phyloP scores from a whole-genome alignment of 1,140 invertebrate genomes.

The Cotesia chilonis region DNA sequence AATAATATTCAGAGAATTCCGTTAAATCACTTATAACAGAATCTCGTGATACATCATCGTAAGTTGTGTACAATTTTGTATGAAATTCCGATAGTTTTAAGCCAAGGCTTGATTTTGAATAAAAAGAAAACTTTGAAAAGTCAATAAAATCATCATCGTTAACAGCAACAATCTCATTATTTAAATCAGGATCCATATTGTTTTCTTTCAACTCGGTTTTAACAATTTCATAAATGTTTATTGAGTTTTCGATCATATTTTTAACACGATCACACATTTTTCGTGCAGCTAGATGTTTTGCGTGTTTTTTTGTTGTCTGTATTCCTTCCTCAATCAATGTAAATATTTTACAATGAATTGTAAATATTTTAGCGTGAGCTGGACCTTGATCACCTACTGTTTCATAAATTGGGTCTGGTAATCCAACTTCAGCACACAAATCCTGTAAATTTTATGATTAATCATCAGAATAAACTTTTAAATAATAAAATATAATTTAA shows the following conservation, averaged over 20 bases:
- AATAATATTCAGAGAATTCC: background rate
- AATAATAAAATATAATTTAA: constrained; percentile 8
- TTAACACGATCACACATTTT: constrained; percentile 64
- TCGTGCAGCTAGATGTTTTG: constrained; percentile 68
- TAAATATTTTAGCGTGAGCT: constrained; percentile 75
- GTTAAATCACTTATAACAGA: constrained; percentile 34
- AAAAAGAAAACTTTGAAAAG: constrained; percentile 37
- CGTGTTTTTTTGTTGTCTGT: constrained; percentile 68
- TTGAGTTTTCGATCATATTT: constrained; percentile 41
- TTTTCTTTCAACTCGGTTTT: background rate
- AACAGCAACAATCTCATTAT: background rate
- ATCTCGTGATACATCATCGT: constrained; percentile 31
- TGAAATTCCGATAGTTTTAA: constrained; percentile 54
- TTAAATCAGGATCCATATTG: background rate
- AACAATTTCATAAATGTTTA: background rate
- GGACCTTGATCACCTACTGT: constrained; percentile 75
- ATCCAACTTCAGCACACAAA: constrained; percentile 72
- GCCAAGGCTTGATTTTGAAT: constrained; percentile 51
- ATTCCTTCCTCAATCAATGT: constrained; percentile 67
- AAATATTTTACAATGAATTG: constrained; percentile 72
- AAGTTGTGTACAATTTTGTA: constrained; percentile 39
- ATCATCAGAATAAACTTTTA: constrained; percentile 18
- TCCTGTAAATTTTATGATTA: constrained; percentile 51
- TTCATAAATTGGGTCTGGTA: constrained; percentile 72
- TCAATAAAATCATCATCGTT: constrained; percentile 35